A percentile compares a stretch with the other conserved stretches of the same genome.
These are phyloP conservation scores for Thera britannica DNA, from an alignment of 2,888 invertebrate genomes.

Conservation along the genomic window DNA sequence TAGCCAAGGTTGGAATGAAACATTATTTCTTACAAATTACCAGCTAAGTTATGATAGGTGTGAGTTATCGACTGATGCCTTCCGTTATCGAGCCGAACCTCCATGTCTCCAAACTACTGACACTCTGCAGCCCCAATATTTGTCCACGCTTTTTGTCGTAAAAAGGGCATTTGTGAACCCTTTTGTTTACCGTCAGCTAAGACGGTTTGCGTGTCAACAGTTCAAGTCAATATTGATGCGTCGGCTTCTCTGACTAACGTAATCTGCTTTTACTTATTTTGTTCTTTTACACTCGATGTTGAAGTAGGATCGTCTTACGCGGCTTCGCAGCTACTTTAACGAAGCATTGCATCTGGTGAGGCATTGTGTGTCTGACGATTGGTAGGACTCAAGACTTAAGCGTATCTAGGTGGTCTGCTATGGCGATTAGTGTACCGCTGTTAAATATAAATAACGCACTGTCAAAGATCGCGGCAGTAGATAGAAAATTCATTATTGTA, in stretches of 20 bases:
- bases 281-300: slow-evolving; percentile 58
- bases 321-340: slow-evolving; percentile 52
- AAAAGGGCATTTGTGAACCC: slow-evolving; percentile 84
- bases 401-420: too few species aligned
- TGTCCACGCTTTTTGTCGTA: slow-evolving; percentile 79
- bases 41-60: not conserved
- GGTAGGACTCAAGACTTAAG: too few species aligned
- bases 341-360: slow-evolving; percentile 35
- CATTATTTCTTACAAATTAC: too few species aligned
- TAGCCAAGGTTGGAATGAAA: too few species aligned
- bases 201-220: slow-evolving; percentile 83
- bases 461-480: too few species aligned
- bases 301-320: slow-evolving; percentile 55
- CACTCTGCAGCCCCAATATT: slow-evolving; percentile 60
- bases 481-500: too few species aligned
- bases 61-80: slow-evolving; percentile 2
- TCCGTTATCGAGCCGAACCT: slow-evolving; percentile 2
- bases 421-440: too few species aligned
- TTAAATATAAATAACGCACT: too few species aligned
- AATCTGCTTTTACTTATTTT: slow-evolving; percentile 67
- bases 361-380: slow-evolving; percentile 1
- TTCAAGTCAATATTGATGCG: slow-evolving; percentile 72
- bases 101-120: slow-evolving; percentile 23
- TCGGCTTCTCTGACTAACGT: slow-evolving; percentile 74
- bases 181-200: slow-evolving; percentile 79